Conservation (phyloP, 2,797 vertebrate genomes). For the Prionace glauca region DNA sequence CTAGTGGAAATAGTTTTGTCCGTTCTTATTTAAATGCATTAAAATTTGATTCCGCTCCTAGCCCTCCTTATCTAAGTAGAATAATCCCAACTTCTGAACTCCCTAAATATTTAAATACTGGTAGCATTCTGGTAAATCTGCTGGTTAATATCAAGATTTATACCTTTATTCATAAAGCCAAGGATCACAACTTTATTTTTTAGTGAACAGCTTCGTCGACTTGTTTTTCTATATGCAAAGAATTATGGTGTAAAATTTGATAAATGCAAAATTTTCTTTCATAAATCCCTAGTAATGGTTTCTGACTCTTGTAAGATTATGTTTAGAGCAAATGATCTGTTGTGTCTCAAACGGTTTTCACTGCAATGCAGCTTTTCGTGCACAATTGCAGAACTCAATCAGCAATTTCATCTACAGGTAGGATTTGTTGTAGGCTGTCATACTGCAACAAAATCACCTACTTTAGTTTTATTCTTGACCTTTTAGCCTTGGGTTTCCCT, state of each 20-base stretch:
- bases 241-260: neutral
- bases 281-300: neutral
- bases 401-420: neutral
- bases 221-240: neutral
- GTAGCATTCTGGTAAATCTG: neutral
- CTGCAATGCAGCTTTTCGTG: neutral
- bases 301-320: neutral
- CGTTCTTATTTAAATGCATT: neutral
- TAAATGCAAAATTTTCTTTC: neutral
- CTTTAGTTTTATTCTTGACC: neutral
- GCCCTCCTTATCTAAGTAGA: neutral
- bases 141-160: neutral
- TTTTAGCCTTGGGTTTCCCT: neutral
- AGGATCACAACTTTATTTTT: neutral
- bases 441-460: neutral
- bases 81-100: neutral
- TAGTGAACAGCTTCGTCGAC: neutral
- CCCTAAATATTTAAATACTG: neutral
- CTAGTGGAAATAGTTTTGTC: neutral
- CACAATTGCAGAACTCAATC: neutral
- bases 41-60: neutral
- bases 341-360: neutral
- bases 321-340: neutral
- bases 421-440: neutral
- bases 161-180: neutral